These are phyloP conservation scores for Whitmania pigra DNA, from an alignment of 1,140 invertebrate genomes.

Conservation along the genomic window DNA sequence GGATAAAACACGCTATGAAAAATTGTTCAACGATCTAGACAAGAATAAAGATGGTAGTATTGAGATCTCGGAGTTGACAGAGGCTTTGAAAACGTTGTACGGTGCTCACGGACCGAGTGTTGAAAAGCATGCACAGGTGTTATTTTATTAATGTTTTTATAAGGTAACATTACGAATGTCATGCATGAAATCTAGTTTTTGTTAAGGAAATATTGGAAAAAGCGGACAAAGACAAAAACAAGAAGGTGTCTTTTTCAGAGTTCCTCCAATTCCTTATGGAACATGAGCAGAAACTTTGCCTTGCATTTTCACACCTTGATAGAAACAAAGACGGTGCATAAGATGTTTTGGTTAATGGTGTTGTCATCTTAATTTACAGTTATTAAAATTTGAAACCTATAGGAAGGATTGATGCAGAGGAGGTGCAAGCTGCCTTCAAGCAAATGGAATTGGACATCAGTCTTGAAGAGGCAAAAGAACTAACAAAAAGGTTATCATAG, in stretches of 20 bases:
- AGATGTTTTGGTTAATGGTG: background rate
- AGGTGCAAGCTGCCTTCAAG: constrained; percentile 21
- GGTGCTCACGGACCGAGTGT: constrained; percentile 26
- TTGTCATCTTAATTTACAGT: background rate
- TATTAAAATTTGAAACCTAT: background rate
- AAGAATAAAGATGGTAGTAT: constrained; percentile 81
- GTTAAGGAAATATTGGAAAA: constrained; percentile 19
- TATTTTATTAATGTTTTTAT: background rate
- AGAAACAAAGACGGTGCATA: constrained; percentile 24
- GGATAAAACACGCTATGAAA: constrained; percentile 52
- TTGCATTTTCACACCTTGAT: constrained; percentile 25
- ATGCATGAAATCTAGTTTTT: background rate
- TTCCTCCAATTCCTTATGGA: constrained; percentile 21
- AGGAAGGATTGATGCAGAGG: constrained; percentile 22
- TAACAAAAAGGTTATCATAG: constrained; percentile 11
- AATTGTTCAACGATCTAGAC: constrained; percentile 74
- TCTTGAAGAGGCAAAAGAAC: constrained; percentile 19
- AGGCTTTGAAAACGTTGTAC: constrained; percentile 66
- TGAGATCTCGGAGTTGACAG: constrained; percentile 76
- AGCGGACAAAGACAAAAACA: constrained; percentile 20
- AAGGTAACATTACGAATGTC: too few relatives aligned
- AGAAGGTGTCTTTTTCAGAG: constrained; percentile 20
- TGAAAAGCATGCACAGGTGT: constrained; percentile 1
- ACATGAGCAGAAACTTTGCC: constrained; percentile 20
- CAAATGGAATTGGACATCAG: constrained; percentile 19